These are phyloP conservation scores for Diarsia dahlii DNA, from an alignment of 2,888 invertebrate species.

Conservation along the genomic window DNA sequence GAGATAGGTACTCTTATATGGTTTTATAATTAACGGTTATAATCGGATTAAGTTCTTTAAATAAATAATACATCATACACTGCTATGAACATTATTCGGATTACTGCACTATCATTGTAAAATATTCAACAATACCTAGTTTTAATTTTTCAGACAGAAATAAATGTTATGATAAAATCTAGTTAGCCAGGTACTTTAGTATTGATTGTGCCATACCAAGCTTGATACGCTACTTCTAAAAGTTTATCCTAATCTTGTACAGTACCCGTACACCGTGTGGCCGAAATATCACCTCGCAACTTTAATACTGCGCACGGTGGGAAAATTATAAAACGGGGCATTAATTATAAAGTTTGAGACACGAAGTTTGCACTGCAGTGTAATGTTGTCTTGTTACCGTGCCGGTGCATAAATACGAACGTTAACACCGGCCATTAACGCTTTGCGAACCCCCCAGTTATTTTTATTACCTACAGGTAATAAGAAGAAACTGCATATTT, in stretches of 20 bases:
- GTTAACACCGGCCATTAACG: constrained; percentile 77
- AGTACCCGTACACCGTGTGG: constrained; percentile 66
- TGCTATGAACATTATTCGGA: constrained; percentile 16
- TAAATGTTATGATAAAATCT: constrained; percentile 1
- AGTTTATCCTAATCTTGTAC: constrained; percentile 64
- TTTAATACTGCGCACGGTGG: constrained; percentile 78
- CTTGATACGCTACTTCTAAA: constrained; percentile 40
- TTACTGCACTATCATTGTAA: constrained; percentile 3
- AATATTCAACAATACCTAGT: constrained; percentile 3
- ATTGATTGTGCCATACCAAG: constrained; percentile 22
- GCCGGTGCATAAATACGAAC: constrained; percentile 81
- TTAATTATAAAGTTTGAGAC: constrained; percentile 83
- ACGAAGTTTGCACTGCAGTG: constrained; percentile 79
- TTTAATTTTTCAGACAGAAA: constrained; percentile 13
- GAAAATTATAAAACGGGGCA: constrained; percentile 82
- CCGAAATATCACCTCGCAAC: constrained; percentile 76
- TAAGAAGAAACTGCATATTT: constrained; percentile 72
- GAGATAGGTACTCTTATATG: constrained; percentile 2
- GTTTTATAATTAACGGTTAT: constrained; percentile 26
- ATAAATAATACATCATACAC: neutral
- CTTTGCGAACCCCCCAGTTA: constrained; percentile 71
- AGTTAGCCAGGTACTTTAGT: constrained; percentile 11
- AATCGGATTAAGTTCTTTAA: constrained; percentile 25
- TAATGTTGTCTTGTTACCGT: constrained; percentile 83
- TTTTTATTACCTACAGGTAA: constrained; percentile 74